phyloP scores from a whole-genome alignment of 2,113 vertebrate species.

The Mobula hypostoma region DNA sequence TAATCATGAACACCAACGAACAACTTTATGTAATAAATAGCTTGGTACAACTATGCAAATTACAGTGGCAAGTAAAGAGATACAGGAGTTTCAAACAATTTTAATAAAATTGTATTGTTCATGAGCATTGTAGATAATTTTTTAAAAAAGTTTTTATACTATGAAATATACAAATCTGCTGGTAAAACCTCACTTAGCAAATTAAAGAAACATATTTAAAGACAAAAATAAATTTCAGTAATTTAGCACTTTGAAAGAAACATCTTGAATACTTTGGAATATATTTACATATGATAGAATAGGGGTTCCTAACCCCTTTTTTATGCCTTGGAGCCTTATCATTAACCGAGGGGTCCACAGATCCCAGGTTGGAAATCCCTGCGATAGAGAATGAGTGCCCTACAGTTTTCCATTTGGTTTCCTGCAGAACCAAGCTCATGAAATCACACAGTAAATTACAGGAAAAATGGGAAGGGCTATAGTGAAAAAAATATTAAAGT shows the following conservation, averaged over 20 bases:
- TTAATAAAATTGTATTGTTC: not conserved
- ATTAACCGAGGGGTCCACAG: too few species aligned
- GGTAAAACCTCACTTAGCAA: not conserved
- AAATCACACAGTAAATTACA: not conserved
- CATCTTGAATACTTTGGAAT: not conserved
- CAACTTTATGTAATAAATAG: constrained; percentile 6
- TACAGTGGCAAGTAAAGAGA: not conserved
- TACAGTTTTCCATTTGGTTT: not conserved
- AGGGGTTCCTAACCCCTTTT: too few species aligned
- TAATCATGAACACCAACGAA: not conserved
- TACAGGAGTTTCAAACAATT: not conserved
- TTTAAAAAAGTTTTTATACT: not conserved
- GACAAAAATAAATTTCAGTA: not conserved
- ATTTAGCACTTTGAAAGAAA: not conserved
- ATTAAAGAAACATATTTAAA: not conserved
- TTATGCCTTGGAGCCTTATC: too few species aligned
- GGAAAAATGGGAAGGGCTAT: not conserved
- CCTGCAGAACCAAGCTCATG: not conserved
- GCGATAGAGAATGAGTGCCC: too few species aligned
- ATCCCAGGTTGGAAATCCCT: too few species aligned
- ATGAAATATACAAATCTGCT: not conserved
- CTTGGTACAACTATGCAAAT: not conserved
- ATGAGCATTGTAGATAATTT: not conserved
- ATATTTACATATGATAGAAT: not conserved
- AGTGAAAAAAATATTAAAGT: not conserved